These are phyloP conservation scores for Ornithoptera alexandrae DNA, from an alignment of 2,888 invertebrate species.

Conservation along the genomic window DNA sequence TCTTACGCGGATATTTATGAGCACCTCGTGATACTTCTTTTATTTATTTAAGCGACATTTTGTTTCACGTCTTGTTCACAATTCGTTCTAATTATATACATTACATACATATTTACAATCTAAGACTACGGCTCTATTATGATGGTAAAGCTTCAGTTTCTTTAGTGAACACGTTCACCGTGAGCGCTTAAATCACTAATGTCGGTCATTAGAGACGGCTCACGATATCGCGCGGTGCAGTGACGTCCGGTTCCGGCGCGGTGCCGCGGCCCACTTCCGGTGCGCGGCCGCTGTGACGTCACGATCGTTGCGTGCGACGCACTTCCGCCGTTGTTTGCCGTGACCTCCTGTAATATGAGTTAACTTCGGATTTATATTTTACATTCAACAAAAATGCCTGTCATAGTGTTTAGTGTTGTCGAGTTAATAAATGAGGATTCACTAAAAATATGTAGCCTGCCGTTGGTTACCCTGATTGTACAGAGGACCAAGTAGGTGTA, in stretches of 20 bases:
- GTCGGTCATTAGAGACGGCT: slow-evolving; percentile 62
- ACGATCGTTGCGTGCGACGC: slow-evolving; percentile 66
- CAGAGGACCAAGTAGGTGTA: no score
- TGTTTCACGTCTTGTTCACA: slow-evolving; percentile 41
- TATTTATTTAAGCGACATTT: slow-evolving; percentile 26
- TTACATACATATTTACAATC: neutral
- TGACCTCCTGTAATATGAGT: slow-evolving; percentile 31
- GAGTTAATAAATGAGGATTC: no score
- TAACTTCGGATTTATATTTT: slow-evolving; percentile 6
- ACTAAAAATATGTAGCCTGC: no score
- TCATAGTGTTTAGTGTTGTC: no score
- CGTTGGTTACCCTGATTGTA: no score
- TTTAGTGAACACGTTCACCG: neutral
- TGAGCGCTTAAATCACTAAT: slow-evolving; percentile 37
- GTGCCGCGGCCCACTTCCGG: slow-evolving; percentile 67
- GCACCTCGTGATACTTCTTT: slow-evolving; percentile 25
- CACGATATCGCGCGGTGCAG: slow-evolving; percentile 60
- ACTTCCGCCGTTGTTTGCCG: slow-evolving; percentile 52
- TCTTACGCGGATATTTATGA: slow-evolving; percentile 26
- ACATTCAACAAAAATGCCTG: no score
- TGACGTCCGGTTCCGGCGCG: slow-evolving; percentile 69
- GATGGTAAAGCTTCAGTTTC: neutral
- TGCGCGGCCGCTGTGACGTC: slow-evolving; percentile 66
- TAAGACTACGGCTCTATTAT: neutral
- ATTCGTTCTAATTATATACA: slow-evolving; percentile 60